phyloP scores from a whole-genome alignment of 2,113 vertebrate species.

The Sorex fumeus region DNA sequence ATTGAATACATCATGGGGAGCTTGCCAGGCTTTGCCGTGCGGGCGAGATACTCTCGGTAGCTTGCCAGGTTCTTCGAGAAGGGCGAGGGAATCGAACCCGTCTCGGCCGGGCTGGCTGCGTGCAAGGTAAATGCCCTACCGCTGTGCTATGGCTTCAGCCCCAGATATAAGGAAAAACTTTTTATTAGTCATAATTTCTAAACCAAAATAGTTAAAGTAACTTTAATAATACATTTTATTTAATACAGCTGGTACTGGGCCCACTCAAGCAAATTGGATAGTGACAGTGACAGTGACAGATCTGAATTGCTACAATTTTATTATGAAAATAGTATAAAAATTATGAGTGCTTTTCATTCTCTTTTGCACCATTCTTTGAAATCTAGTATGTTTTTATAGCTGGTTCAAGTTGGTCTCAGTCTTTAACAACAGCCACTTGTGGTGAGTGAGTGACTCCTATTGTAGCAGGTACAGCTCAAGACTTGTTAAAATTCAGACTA shows the following conservation, averaged over 20 bases:
- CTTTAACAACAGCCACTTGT: not conserved
- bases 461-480: not conserved
- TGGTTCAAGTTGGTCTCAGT: not conserved
- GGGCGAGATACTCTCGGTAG: too few species aligned
- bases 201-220: slow-evolving; percentile 19
- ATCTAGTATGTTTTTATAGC: not conserved
- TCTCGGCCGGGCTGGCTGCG: too few species aligned
- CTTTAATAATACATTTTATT: slow-evolving; percentile 15
- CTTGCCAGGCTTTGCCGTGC: too few species aligned
- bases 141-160: too few species aligned
- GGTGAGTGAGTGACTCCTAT: not conserved
- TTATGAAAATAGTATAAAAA: not conserved
- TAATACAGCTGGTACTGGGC: too few species aligned
- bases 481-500: not conserved
- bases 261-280: too few species aligned
- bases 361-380: slow-evolving; percentile 37
- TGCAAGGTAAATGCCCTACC: too few species aligned
- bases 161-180: not conserved
- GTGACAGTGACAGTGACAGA: too few species aligned
- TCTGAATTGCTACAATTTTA: slow-evolving; percentile 41
- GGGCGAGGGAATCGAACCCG: too few species aligned
- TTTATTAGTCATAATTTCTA: not conserved
- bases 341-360: slow-evolving; percentile 12
- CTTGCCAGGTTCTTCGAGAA: too few species aligned
- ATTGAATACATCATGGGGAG: too few species aligned